Base-by-base conservation (phyloP, 1,140 invertebrate species). In the Eurosta solidaginis region DNA sequence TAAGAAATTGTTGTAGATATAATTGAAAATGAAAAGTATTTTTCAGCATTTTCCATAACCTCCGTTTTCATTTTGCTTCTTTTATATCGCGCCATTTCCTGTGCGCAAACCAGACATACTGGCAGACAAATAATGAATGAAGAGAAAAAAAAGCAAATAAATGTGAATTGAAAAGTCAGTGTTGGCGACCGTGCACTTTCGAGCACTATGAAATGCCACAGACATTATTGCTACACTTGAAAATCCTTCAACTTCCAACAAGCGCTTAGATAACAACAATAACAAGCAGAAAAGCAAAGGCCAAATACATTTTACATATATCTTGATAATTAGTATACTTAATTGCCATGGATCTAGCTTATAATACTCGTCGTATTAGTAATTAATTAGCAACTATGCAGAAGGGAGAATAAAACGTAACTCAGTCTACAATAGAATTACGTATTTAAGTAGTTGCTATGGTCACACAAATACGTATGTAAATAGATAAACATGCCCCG, bases 191-290 rank as follows among this genome's bases (percentile, higher is more conserved):
- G n/a, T n/a, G 33, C 20, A 40, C 52, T 54, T 49, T 9, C 22
- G n/a, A 20, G 59, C 10, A 4, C 27, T 40, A 20, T 68, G 33
- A 40, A 40, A 40, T 36, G 33, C 33, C 59, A 29, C 59, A 68
- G 59, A 68, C 59, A 68, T 68, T 68, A 68, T 68, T 68, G 59
- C 59, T 33, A 68, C 33, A 68, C 59, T 68, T 68, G 59, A 68
- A 33, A 40, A 68, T 68, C 33, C 36, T 68, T 68, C 36, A 68
- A 68, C 59, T 68, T 68, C 40, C 33, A 68, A 68, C 59, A 68
- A 68, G 33, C 59, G 33, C 59, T 10, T 40, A 68, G 59, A 25
- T 29, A 33, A 1, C 33, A 68, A 29, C 50, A 52, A 68, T 20
- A 68, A n/a, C n/a, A n/a, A n/a, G n/a, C n/a, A n/a, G n/a, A n/a